A percentile compares a stretch with the other conserved stretches of the same genome.
These are phyloP conservation scores for Anolis sagrei DNA, from an alignment of 2,113 vertebrate genomes.

Conservation along the genomic window DNA sequence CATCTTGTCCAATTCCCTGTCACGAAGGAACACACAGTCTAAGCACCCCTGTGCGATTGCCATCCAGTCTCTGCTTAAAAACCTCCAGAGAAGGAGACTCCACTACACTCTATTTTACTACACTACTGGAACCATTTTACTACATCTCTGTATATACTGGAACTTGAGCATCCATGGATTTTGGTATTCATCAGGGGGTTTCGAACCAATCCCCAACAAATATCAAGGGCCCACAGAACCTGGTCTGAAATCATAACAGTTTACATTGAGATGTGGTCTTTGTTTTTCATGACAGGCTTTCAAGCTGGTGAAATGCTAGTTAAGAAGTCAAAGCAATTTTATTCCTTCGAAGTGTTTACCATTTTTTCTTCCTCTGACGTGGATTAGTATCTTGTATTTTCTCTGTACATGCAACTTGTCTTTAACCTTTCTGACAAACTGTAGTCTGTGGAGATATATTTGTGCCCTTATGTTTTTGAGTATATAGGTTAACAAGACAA, in stretches of 20 bases:
- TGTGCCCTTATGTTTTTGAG: slow-evolving; percentile 41
- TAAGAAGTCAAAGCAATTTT: background rate
- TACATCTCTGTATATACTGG: too few species aligned
- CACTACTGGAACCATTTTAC: too few species aligned
- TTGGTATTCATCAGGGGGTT: too few species aligned
- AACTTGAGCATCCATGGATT: too few species aligned
- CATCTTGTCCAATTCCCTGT: too few species aligned
- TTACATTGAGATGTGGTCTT: background rate
- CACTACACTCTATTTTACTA: too few species aligned
- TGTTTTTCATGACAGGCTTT: background rate
- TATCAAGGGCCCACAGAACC: background rate
- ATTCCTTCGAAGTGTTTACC: slow-evolving; percentile 7
- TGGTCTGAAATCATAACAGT: background rate
- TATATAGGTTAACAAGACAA: slow-evolving; percentile 26
- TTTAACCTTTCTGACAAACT: slow-evolving; percentile 52
- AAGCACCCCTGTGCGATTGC: too few species aligned
- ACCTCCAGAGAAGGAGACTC: too few species aligned
- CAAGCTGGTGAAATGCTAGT: background rate
- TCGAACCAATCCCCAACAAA: too few species aligned
- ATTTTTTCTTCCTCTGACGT: slow-evolving; percentile 21
- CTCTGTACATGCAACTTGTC: slow-evolving; percentile 22
- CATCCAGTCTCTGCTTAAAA: too few species aligned
- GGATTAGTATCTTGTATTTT: slow-evolving; percentile 25
- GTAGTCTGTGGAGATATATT: slow-evolving; percentile 46
- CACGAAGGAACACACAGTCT: too few species aligned